Conservation (phyloP, 2,888 invertebrate species). For the Aporophyla lueneburgensis region DNA sequence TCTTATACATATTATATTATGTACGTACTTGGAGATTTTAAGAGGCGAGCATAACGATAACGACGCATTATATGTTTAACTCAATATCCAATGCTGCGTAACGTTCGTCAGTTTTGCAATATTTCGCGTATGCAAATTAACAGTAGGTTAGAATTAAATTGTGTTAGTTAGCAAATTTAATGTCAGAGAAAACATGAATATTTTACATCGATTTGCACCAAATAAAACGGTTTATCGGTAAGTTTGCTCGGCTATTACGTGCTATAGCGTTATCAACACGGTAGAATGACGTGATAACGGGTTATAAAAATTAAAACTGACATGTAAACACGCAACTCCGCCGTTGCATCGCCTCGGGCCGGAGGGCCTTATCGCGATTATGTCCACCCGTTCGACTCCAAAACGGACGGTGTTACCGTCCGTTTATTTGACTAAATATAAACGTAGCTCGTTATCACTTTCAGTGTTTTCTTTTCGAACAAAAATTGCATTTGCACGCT, state of each 20-base stretch:
- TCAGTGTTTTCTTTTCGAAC: conserved; percentile 19
- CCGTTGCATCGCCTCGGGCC: conserved; percentile 76
- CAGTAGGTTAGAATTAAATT: conserved; percentile 42
- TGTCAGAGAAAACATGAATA: conserved; percentile 52
- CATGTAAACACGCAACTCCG: conserved; percentile 79
- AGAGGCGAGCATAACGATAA: conserved; percentile 22
- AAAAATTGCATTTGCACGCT: conserved; percentile 26
- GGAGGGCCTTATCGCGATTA: conserved; percentile 73
- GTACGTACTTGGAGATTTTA: conserved; percentile 15
- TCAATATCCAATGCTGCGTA: conserved; percentile 1
- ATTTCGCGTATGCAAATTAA: conserved; percentile 24
- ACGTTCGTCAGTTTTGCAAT: conserved; percentile 20
- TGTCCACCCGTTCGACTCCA: conserved; percentile 68
- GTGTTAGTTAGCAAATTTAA: conserved; percentile 46
- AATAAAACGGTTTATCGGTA: conserved; percentile 74
- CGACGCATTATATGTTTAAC: conserved; percentile 8
- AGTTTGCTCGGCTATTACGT: conserved; percentile 78
- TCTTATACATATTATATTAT: conserved; percentile 38
- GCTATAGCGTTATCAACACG: conserved; percentile 82
- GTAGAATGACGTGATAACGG: conserved; percentile 84
- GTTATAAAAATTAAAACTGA: conserved; percentile 85
- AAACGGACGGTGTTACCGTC: conserved; percentile 55
- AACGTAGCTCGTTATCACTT: conserved; percentile 31
- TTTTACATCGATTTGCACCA: conserved; percentile 65
- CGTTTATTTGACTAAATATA: conserved; percentile 53